These are phyloP conservation scores for Mormyrus lacerda DNA, from an alignment of 2,113 vertebrate species.

Conservation along the genomic window DNA sequence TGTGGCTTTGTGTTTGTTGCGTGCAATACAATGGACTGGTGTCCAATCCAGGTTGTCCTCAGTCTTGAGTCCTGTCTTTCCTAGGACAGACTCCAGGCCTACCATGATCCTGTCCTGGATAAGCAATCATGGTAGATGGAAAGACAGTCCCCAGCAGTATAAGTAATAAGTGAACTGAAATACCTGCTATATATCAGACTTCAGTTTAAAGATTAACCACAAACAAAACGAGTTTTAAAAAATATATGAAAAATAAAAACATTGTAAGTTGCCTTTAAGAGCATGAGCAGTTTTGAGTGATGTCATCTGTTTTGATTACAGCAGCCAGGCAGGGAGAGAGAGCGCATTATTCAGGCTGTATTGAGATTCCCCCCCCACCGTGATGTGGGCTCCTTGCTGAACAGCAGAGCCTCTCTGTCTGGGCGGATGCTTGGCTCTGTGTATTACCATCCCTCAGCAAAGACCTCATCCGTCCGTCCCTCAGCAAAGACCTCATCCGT, in stretches of 20 bases:
- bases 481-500: too few species aligned
- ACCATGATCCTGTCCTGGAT: background rate
- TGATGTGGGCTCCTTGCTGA: background rate
- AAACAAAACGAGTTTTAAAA: background rate
- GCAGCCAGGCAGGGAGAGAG: background rate
- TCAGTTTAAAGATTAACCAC: background rate
- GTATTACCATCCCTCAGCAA: slow-evolving; percentile 16
- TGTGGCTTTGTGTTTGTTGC: background rate
- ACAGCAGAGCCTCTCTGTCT: background rate
- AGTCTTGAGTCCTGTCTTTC: background rate
- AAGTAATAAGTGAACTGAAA: background rate
- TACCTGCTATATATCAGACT: background rate
- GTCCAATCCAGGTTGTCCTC: background rate
- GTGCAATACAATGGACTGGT: background rate
- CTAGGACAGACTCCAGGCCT: background rate
- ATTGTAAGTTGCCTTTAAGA: background rate
- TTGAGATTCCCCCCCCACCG: background rate
- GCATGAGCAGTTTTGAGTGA: background rate
- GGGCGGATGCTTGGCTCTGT: slow-evolving; percentile 13
- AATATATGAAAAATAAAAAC: background rate
- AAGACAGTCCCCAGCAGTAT: background rate
- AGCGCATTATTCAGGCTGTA: background rate
- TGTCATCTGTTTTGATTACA: slow-evolving; percentile 1
- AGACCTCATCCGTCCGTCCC: background rate
- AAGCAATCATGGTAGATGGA: background rate